Evolutionary conservation across 2,797 vertebrate genomes (phyloP).

Genomic region (Dallia pectoralis): DNA sequence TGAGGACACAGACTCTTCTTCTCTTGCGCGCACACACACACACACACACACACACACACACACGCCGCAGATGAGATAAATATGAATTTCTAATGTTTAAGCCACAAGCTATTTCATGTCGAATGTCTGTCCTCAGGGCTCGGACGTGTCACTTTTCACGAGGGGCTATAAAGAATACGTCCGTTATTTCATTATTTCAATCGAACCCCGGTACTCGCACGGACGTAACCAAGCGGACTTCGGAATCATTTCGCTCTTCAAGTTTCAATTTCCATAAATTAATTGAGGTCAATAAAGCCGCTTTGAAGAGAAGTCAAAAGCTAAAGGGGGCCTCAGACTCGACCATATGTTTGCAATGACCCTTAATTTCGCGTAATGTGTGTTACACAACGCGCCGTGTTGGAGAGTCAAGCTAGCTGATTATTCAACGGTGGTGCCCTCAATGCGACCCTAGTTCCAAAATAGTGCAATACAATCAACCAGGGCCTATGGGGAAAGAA

Average conservation of each 20-base stretch:
- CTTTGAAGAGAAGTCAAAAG: constrained; percentile 69
- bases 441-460: not conserved
- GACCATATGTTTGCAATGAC: constrained; percentile 72
- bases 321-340: constrained; percentile 60
- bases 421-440: constrained; percentile 62
- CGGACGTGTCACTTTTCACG: constrained; percentile 60
- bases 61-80: constrained; percentile 57
- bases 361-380: constrained; percentile 70
- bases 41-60: not conserved
- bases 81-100: constrained; percentile 79
- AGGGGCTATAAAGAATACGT: constrained; percentile 76
- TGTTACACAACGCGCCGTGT: constrained; percentile 69
- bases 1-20: constrained; percentile 63
- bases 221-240: constrained; percentile 13
- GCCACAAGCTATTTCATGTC: constrained; percentile 75
- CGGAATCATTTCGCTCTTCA: constrained; percentile 66
- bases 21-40: constrained; percentile 18
- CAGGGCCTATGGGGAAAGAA: not conserved
- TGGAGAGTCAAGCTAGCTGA: constrained; percentile 67
- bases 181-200: constrained; percentile 75
- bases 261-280: constrained; percentile 79
- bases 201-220: constrained; percentile 63
- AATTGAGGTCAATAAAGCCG: constrained; percentile 74
- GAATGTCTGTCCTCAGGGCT: constrained; percentile 62
- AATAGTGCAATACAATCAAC: not conserved